Conservation (phyloP, 2,797 vertebrate genomes). For the Jordanella pulchra region DNA sequence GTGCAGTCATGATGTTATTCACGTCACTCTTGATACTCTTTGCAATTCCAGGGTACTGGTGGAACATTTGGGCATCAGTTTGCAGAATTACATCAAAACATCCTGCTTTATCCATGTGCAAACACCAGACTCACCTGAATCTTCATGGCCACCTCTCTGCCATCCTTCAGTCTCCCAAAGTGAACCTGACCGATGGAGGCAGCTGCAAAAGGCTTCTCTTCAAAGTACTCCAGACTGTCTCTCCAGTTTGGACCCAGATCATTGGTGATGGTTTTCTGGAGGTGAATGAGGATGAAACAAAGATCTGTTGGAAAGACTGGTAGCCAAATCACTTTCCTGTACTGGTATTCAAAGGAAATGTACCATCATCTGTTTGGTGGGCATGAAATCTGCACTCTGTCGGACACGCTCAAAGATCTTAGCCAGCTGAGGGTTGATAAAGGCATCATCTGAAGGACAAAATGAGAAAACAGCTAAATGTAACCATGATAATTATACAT, state of each 20-base stretch:
- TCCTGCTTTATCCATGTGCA: background rate
- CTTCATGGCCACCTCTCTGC: slow-evolving; percentile 93
- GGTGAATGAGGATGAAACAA: too few relatives aligned
- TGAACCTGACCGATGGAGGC: slow-evolving; percentile 95
- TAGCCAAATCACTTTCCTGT: background rate
- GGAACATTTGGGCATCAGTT: background rate
- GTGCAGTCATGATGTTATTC: slow-evolving; percentile 90
- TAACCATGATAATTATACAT: background rate
- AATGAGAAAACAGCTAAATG: background rate
- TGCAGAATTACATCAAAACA: background rate
- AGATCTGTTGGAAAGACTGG: background rate
- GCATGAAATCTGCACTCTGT: slow-evolving; percentile 97
- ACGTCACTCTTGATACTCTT: slow-evolving; percentile 96
- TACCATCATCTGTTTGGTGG: slow-evolving; percentile 90
- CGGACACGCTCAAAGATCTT: slow-evolving; percentile 94
- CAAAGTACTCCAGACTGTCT: slow-evolving; percentile 86
- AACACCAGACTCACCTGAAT: slow-evolving; percentile 82
- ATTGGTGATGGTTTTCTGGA: slow-evolving; percentile 84
- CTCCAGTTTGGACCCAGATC: slow-evolving; percentile 89
- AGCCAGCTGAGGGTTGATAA: slow-evolving; percentile 93
- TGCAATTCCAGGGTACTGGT: slow-evolving; percentile 92
- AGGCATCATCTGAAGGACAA: slow-evolving; percentile 84
- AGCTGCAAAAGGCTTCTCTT: slow-evolving; percentile 91
- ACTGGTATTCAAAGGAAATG: background rate
- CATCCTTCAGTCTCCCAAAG: slow-evolving; percentile 85